phyloP scores from a whole-genome alignment of 2,888 invertebrate species.

The Aphodius sticticus region DNA sequence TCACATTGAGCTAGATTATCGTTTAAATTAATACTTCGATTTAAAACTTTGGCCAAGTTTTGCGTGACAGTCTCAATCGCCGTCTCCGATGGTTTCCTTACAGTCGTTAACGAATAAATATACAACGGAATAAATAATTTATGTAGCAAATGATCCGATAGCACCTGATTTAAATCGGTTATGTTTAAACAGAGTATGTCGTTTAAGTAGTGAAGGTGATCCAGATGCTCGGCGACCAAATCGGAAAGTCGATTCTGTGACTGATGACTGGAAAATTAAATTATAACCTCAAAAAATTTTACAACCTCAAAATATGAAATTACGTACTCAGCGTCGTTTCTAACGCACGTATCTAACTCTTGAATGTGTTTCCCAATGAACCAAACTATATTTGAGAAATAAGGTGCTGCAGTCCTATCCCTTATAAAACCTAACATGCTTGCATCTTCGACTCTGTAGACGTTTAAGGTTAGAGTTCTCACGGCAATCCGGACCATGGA shows the following conservation, averaged over 20 bases:
- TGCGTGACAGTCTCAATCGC: conserved; percentile 69
- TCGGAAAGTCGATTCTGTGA: conserved; percentile 91
- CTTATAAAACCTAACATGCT: conserved; percentile 96
- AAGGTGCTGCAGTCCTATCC: conserved; percentile 96
- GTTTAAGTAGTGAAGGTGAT: conserved; percentile 96
- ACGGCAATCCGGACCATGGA: conserved; percentile 99
- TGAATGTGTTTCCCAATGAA: conserved; percentile 98
- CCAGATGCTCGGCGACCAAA: conserved; percentile 95
- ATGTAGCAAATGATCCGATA: conserved; percentile 93
- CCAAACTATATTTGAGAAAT: conserved; percentile 99
- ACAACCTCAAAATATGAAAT: not conserved
- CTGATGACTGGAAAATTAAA: conserved; percentile 75
- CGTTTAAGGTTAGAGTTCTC: conserved; percentile 95
- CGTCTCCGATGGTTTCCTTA: conserved; percentile 61
- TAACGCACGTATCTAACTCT: conserved; percentile 92
- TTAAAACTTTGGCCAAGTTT: conserved; percentile 71
- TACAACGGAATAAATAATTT: conserved; percentile 92
- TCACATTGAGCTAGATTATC: conserved; percentile 56
- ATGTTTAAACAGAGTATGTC: conserved; percentile 94
- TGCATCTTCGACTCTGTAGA: conserved; percentile 92
- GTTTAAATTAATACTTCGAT: conserved; percentile 65
- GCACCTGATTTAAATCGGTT: conserved; percentile 89
- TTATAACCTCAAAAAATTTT: not conserved
- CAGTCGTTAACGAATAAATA: conserved; percentile 81
- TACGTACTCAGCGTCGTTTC: conserved; percentile 94